Base-by-base conservation (phyloP, 1,140 invertebrate species). In the Protaetia brevitarsis region DNA sequence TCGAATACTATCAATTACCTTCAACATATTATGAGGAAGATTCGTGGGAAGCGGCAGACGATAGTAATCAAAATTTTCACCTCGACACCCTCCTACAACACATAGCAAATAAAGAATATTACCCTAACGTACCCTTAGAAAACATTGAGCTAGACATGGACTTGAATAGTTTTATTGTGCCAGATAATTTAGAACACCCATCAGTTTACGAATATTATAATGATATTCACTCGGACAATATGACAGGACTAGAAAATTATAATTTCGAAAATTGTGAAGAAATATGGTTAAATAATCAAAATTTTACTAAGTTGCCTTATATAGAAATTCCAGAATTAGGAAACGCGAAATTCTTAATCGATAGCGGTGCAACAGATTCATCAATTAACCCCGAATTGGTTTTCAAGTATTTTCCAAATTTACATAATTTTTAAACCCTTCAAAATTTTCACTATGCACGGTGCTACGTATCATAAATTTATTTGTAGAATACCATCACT, bases 321-420 rank as follows among this genome's bases (percentile, higher is more conserved):
- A 62, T 62, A n/a, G 23, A 34, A 6, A 34, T 62, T 7, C 29
- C 29, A 34, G 60, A 62, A 13, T 34, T 34, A 19, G 31, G 16
- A 34, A 31, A 62, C 29, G 29, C 19, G 36, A 45, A 56, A 45
- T 34, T 51, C 56, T 56, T 64, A 29, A 30, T n/a, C n/a, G 37
- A 64, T 29, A 51, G 3, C 13, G 63, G 63, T 10, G 63, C 63
- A 27, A 56, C 37, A 8, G 19, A 29, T 51, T 51, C 37, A 2
- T 51, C 30, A 29, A 56, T 64, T 29, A 56, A 64, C 16, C 63
- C 37, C 4, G 8, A 51, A 13, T 19, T 64, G 13, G 63, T 37
- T 27, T n/a, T 27, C 19, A 45, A 29, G 16, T 51, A 64, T 51
- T 64, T 64, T 51, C n/a, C 13, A 16, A 28, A 64, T n/a, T 30